Percentiles rank a stretch among this genome's conserved stretches.
Evolutionary conservation across 2,113 vertebrate genomes (phyloP).

Genomic region (Phyllostomus hastatus): DNA sequence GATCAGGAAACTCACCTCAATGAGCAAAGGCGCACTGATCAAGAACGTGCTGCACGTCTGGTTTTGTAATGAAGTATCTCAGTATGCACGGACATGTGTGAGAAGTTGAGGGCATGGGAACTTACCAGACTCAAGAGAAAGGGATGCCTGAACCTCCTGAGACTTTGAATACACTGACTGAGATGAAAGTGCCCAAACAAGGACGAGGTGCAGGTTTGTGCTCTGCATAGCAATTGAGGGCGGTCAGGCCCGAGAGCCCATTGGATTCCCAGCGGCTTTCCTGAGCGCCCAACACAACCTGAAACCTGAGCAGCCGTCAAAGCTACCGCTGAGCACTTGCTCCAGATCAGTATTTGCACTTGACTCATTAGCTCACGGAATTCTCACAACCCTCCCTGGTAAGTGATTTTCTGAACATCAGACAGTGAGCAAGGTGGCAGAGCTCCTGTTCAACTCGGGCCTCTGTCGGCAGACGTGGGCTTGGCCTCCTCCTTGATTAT

Average conservation of each 20-base stretch:
- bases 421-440: neutral
- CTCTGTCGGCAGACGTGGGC: no score
- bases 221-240: neutral
- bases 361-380: neutral
- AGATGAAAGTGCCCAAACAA: neutral
- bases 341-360: neutral
- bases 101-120: neutral
- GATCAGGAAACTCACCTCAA: neutral
- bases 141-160: neutral
- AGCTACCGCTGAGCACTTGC: neutral
- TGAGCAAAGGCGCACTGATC: neutral
- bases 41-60: no score
- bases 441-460: accelerated
- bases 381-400: neutral
- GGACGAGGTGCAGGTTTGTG: neutral
- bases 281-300: neutral
- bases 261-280: neutral
- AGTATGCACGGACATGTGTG: accelerated
- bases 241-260: neutral
- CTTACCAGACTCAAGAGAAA: neutral
- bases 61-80: neutral
- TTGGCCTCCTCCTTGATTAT: neutral
- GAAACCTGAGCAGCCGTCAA: neutral
- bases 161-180: neutral
- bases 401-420: neutral